These are phyloP conservation scores for Strigamia maritima DNA, from an alignment of 2,888 invertebrate genomes.

Conservation along the genomic window DNA sequence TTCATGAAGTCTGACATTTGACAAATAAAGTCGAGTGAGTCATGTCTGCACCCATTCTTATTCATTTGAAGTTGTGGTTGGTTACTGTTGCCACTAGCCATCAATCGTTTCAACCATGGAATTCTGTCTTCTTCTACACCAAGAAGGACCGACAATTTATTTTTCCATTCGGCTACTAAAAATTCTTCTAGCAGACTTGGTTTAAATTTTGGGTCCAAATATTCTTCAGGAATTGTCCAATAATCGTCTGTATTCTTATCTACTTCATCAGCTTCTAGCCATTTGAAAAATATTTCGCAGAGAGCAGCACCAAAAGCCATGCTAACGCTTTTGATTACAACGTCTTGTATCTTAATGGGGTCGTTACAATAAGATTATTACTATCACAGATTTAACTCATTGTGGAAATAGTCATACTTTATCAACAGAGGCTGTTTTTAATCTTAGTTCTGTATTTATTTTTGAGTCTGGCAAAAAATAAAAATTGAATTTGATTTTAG, in stretches of 20 bases:
- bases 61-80: background rate
- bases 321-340: background rate
- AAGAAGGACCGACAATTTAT: background rate
- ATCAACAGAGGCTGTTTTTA: background rate
- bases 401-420: no score
- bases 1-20: background rate
- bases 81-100: background rate
- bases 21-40: background rate
- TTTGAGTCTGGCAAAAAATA: background rate
- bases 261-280: background rate
- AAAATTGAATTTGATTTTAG: background rate
- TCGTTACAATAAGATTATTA: background rate
- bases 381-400: no score
- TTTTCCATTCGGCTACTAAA: background rate
- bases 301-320: background rate
- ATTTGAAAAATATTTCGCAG: conserved; percentile 1
- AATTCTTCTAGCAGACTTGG: background rate
- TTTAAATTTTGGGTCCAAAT: background rate
- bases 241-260: background rate
- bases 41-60: background rate
- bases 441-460: background rate
- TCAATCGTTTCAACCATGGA: background rate
- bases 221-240: background rate
- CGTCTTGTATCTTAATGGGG: background rate
- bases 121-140: background rate